Evolutionary conservation across 2,888 invertebrate species (phyloP), one percentile per base, ranked within the genome.

Genomic region (Bombylius discolor): DNA sequence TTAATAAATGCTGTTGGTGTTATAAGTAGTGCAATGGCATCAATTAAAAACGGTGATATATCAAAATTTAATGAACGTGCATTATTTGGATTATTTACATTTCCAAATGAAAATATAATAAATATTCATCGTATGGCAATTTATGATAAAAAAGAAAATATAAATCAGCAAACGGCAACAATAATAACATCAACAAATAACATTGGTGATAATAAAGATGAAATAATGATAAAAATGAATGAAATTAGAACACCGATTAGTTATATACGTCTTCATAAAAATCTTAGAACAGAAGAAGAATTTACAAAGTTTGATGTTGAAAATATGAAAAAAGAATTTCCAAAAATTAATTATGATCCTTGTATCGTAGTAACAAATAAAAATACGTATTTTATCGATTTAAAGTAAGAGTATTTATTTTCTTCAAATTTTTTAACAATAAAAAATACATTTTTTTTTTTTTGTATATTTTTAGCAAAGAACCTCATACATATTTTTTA

Each of bases 21-120:
- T 12, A 70, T 74, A 32, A 73, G 74, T 62, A 72, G 74, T 58
- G 71, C 72, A 36, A 71, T 73, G 70, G 70, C 74, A 13, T 70
- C 72, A 4, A 58, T 71, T 39, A 68, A 68, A 48, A 72, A 68
- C 33, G 67, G 70, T 34, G 71, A 72, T 32, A 11, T 42, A 42
- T 11, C 39, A 11, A 70, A 71, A 53, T 74, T 73, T 33, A 71
- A 73, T 61, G 58, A 62, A 9, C 59, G 64, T 51, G 65, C 73
- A 4, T 65, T 70, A 50, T 56, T 74, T 52, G 70, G 68, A 23
- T 57, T 71, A 5, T 74, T 74, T 59, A 67, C 68, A 14, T 74
- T 74, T 49, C 68, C 70, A 55, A 64, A 72, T 49, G 74, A 74
- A 61, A 71, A 69, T 23, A 70, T 74, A 31, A 63, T 74, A 1